These are phyloP conservation scores for Galendromus occidentalis DNA, from an alignment of 1,140 invertebrate species.

Conservation along the genomic window DNA sequence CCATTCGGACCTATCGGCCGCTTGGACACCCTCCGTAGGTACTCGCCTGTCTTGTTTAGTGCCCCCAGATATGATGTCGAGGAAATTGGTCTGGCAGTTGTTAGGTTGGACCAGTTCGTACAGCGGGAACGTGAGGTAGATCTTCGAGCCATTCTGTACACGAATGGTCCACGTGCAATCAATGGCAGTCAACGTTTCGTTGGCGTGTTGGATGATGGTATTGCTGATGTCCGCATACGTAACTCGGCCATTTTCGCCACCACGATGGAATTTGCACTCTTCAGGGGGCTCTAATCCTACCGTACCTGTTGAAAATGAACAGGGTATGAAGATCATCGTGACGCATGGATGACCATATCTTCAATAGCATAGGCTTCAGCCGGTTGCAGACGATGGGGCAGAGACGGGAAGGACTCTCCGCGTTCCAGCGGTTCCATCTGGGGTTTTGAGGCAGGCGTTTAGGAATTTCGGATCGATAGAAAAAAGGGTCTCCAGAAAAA, in stretches of 20 bases:
- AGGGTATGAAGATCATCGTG: too few species aligned
- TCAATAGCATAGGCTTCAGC: background rate
- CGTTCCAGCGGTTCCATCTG: too few species aligned
- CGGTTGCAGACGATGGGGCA: background rate
- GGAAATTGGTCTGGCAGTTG: conserved; percentile 58
- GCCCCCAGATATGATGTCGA: conserved; percentile 48
- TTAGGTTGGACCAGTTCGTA: conserved; percentile 51
- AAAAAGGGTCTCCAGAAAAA: too few species aligned
- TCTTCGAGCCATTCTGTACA: conserved; percentile 44
- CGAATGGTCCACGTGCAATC: conserved; percentile 62
- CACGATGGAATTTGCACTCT: conserved; percentile 33
- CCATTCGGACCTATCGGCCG: too few species aligned
- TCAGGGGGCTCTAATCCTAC: conserved; percentile 19
- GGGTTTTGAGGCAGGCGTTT: too few species aligned
- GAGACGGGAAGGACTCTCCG: too few species aligned
- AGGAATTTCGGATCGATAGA: too few species aligned
- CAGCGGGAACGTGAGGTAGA: conserved; percentile 44
- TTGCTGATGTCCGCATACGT: conserved; percentile 34
- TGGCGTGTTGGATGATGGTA: conserved; percentile 14
- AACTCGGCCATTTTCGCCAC: conserved; percentile 33
- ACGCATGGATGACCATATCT: too few species aligned
- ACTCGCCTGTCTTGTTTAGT: conserved; percentile 35
- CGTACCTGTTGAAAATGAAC: too few species aligned
- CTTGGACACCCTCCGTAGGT: too few species aligned
- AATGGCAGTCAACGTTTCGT: conserved; percentile 28